Evolutionary conservation across 35 echinoderm and acorn worm genomes (phyloP), one percentile per base, ranked within the genome.

Genomic region (Ptychodera flava): DNA sequence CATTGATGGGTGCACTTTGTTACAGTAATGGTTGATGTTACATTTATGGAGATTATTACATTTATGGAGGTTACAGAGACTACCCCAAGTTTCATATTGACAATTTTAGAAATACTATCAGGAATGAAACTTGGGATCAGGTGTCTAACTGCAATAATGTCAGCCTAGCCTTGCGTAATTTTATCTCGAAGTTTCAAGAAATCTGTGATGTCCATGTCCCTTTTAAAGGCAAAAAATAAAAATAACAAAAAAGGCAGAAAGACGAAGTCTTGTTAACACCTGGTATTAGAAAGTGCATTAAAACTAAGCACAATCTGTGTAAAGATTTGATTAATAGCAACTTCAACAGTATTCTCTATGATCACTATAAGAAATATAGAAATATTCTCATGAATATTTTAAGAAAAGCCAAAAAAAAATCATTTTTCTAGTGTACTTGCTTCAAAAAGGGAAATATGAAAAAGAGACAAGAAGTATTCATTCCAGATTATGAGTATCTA

Each of bases 251-350:
- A n/a, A n/a, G n/a, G n/a, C n/a, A n/a, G 14, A 1, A 33, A 81
- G 15, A 16, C 35, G 28, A 34, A 34, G 15, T 81, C 28, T n/a
- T 28, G 78, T 30, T 79, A 30, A 79, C 29, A 30, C 33, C 78
- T 10, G 1, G 1, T 30, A 10, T 79, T 30, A 79, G 28, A 79
- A 79, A 79, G 33, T 79, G 10, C 29, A 79, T 79, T 30, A 79
- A 79, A 79, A 30, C 1, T 79, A 79, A 79, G 28, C 78, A 79
- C 28, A 79, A 79, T 34, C 28, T 81, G 28, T 81, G 2, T 81
- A 34, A 31, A 31, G 35, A 32, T 34, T 31, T 81, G 31, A 81
- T 81, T 15, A 81, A 81, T 14, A 81, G 80, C 31, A 81, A 81
- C 28, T 81, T 34, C 28, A 81, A 81, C 28, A 15, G 31, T 1